Base-by-base conservation (phyloP, 2,888 invertebrate genomes). In the Himalopsyche kuldschensis region DNA sequence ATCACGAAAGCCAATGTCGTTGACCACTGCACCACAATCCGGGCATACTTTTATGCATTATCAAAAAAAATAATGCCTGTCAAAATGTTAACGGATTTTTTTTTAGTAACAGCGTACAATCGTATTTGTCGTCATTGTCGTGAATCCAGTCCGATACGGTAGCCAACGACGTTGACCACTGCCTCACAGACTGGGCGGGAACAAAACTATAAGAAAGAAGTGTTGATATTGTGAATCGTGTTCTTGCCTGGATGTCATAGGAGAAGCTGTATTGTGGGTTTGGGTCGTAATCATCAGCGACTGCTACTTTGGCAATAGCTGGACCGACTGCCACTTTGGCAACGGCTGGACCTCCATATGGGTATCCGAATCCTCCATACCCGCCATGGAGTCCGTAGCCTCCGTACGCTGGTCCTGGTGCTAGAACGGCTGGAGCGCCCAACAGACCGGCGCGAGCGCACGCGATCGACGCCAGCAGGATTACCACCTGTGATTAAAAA, bases 361-460 rank as follows among this genome's bases (percentile, higher is more conserved):
- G 88, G 87, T 89, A 89, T 75, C 89, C 89, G 84, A 88, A 88
- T 78, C 88, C 84, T 5, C 88, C 87, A 82, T 89, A 89, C 79
- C 88, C 88, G 0, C 88, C 89, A 30, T 86, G 88, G 82, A 89
- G 88, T 79, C 87, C 87, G 81, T 88, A 88, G 47, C 89, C 89
- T 85, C 88, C 89, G 77, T 89, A 75, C 79, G 80, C 27, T 84
- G 87, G 79, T 88, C 89, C 88, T 79, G 87, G 87, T 79, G 85
- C 84, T 27, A 85, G 86, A n/a, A 85, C 85, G 30, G 85, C 86
- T 30, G 86, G 86, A 75, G 87, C 87, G 11, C 87, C 87, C 77
- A 87, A 84, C 78, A 87, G 83, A 32, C 84, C 84, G 11, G 85
- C 87, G 75, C 83, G 84, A 30, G 86, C 84, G 31, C 82, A 87